phyloP scores from a whole-genome alignment of 2,888 invertebrate species.

The Smittia sp. region DNA sequence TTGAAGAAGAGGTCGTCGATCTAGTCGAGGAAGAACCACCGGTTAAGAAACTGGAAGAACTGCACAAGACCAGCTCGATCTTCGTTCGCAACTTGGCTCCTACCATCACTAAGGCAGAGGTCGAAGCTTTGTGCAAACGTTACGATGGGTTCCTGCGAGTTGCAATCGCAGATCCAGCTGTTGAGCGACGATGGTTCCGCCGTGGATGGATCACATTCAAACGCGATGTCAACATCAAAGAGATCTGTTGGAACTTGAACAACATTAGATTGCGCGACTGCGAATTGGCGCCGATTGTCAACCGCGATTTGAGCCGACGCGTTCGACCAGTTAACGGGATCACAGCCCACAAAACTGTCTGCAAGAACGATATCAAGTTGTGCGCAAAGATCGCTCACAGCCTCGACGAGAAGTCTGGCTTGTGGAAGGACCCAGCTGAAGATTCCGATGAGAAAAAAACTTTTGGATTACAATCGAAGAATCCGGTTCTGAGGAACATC shows the following conservation, averaged over 20 bases:
- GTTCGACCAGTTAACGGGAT: constrained; percentile 90
- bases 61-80: constrained; percentile 96
- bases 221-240: constrained; percentile 95
- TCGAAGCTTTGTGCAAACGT: constrained; percentile 89
- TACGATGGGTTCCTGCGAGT: constrained; percentile 93
- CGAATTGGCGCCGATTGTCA: constrained; percentile 93
- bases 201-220: constrained; percentile 98
- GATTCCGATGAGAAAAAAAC: constrained; percentile 42
- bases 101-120: constrained; percentile 92
- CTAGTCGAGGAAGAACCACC: constrained; percentile 55
- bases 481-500: constrained; percentile 94
- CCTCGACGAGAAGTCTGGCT: constrained; percentile 76
- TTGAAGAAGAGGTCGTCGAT: constrained; percentile 53
- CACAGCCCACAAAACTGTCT: constrained; percentile 82
- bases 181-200: constrained; percentile 93
- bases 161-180: constrained; percentile 94
- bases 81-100: constrained; percentile 95
- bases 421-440: constrained; percentile 66
- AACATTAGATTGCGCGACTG: constrained; percentile 87
- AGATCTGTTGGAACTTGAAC: constrained; percentile 98
- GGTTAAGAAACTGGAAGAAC: constrained; percentile 55
- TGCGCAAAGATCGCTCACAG: constrained; percentile 89
- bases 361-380: constrained; percentile 87
- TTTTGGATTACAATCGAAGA: constrained; percentile 59
- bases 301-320: constrained; percentile 90